phyloP scores from a whole-genome alignment of 2,797 vertebrate species.

The Tangara arthus region DNA sequence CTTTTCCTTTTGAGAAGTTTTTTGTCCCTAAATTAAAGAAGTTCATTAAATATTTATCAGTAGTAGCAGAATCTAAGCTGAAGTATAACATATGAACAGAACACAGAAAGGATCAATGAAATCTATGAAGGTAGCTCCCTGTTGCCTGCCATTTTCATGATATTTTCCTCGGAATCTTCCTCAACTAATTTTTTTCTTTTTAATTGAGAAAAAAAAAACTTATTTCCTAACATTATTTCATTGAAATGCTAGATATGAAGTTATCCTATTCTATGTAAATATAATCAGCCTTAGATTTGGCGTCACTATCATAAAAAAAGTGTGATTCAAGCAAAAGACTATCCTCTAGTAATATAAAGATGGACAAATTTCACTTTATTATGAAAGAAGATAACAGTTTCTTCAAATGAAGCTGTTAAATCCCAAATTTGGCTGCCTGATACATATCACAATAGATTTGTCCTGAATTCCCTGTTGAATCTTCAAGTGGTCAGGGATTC shows the following conservation, averaged over 20 bases:
- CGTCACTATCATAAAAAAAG: neutral
- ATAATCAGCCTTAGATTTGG: neutral
- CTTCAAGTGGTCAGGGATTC: neutral
- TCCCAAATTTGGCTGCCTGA: neutral
- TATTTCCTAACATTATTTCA: neutral
- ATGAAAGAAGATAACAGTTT: neutral
- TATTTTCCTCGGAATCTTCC: neutral
- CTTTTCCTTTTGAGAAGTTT: neutral
- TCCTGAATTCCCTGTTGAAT: neutral
- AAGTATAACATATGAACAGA: neutral
- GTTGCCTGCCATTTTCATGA: neutral
- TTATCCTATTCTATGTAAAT: neutral
- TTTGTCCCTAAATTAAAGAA: neutral
- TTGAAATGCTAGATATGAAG: neutral
- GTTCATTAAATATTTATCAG: neutral
- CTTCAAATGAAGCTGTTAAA: neutral
- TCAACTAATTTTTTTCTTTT: neutral
- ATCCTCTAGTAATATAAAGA: neutral
- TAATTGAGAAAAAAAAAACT: neutral
- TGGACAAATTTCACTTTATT: neutral
- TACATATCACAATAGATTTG: neutral
- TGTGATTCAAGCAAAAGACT: neutral
- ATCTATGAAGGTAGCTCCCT: neutral
- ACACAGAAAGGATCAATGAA: neutral
- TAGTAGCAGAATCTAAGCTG: neutral